phyloP scores from a whole-genome alignment of 1,140 invertebrate genomes.

The Galleria mellonella region DNA sequence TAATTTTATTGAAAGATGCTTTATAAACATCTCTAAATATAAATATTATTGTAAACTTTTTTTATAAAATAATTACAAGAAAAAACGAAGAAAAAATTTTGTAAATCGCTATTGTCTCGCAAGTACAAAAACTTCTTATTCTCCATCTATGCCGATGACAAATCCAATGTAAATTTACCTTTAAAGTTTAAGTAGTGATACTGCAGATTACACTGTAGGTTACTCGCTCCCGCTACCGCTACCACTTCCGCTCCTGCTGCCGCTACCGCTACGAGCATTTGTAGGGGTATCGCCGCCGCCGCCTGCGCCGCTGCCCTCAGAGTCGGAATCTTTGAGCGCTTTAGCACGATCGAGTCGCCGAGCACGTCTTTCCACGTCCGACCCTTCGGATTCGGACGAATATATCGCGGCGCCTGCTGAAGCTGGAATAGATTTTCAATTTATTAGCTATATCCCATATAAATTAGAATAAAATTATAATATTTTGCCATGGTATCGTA shows the following conservation, averaged over 20 bases:
- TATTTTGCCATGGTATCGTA: too few species aligned
- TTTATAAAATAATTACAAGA: too few species aligned
- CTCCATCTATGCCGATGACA: too few species aligned
- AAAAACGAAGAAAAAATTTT: too few species aligned
- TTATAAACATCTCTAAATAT: too few species aligned
- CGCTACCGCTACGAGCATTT: slow-evolving; percentile 19
- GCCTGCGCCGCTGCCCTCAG: slow-evolving; percentile 62
- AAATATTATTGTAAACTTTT: too few species aligned
- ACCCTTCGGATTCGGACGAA: slow-evolving; percentile 93
- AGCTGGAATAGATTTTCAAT: slow-evolving; percentile 32
- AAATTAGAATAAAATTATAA: too few species aligned
- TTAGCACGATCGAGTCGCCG: slow-evolving; percentile 86
- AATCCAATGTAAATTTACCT: too few species aligned
- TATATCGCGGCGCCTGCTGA: slow-evolving; percentile 85
- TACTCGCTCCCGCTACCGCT: slow-evolving; percentile 41
- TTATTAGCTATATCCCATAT: neutral
- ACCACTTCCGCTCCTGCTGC: slow-evolving; percentile 29
- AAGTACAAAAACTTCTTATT: too few species aligned
- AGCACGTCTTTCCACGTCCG: slow-evolving; percentile 87
- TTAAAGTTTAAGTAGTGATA: neutral
- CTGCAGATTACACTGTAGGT: neutral
- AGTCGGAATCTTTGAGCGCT: slow-evolving; percentile 91
- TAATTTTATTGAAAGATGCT: too few species aligned
- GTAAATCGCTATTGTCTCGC: too few species aligned
- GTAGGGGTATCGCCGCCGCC: slow-evolving; percentile 26